Percentiles rank a stretch among this genome's conserved stretches.
Conservation (phyloP, 2,797 vertebrate genomes). For the Onychomys arenicola region DNA sequence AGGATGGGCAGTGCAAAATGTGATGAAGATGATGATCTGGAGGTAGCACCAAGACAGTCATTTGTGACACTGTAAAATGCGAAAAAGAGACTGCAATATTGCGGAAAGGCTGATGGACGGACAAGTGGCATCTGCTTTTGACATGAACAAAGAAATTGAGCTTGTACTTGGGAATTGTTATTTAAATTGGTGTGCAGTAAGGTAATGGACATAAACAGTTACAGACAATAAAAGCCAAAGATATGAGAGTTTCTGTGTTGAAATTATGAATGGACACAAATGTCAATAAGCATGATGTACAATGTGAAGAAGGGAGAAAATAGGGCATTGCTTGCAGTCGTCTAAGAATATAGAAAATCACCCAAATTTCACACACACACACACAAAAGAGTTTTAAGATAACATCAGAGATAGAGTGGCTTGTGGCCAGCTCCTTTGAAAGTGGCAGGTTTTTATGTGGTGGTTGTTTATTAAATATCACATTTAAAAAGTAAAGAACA, state of each 20-base stretch:
- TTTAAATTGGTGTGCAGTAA: not conserved
- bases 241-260: not conserved
- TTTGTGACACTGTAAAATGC: not conserved
- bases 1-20: not conserved
- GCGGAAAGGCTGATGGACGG: not conserved
- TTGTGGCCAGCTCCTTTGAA: not conserved
- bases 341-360: not conserved
- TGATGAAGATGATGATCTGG: not conserved
- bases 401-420: too few relatives aligned
- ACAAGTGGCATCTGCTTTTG: not conserved
- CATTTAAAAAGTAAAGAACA: not conserved
- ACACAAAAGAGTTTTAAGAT: not conserved
- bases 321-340: too few relatives aligned
- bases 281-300: not conserved
- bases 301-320: not conserved
- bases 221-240: not conserved
- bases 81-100: not conserved
- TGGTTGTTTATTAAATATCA: not conserved
- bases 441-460: not conserved
- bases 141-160: not conserved
- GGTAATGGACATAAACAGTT: not conserved
- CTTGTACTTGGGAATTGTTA: not conserved
- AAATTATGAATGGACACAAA: not conserved
- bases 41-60: not conserved
- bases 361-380: not conserved